Percentiles rank a stretch among this genome's conserved stretches.
Evolutionary conservation across 92 coral and sea anemone species (phyloP).

Genomic region (Bergia sp.): DNA sequence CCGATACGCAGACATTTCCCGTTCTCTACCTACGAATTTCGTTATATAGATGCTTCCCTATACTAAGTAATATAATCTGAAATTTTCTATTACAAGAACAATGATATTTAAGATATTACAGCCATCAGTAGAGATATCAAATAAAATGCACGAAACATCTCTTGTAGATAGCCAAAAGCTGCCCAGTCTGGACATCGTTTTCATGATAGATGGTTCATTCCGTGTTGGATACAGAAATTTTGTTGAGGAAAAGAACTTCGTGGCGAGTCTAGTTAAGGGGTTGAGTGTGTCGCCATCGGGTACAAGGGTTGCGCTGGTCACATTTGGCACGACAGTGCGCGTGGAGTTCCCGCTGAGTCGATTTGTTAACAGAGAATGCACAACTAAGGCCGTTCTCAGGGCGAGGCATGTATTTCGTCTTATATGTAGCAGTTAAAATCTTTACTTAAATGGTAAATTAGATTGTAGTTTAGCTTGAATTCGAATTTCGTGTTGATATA

Average conservation of each 20-base stretch:
- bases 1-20: too few relatives aligned
- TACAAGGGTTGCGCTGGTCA: conserved; percentile 71
- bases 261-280: conserved; percentile 47
- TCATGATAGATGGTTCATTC: conserved; percentile 59
- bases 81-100: too few relatives aligned
- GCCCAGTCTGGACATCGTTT: conserved; percentile 57
- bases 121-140: background rate
- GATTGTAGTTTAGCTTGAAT: too few relatives aligned
- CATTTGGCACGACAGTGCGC: conserved; percentile 52
- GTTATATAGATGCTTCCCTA: too few relatives aligned
- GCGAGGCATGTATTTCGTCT: conserved; percentile 49
- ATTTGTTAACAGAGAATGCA: conserved; percentile 77
- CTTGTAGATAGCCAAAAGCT: conserved; percentile 27
- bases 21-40: too few relatives aligned
- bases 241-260: conserved; percentile 33
- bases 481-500: too few relatives aligned
- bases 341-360: conserved; percentile 58
- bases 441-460: too few relatives aligned
- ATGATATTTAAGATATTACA: too few relatives aligned
- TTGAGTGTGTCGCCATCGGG: conserved; percentile 80
- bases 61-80: too few relatives aligned
- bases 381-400: conserved; percentile 59
- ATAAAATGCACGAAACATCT: background rate
- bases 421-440: background rate
- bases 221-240: conserved; percentile 50